Conservation (phyloP, 2,113 vertebrate genomes). For the Toxotes chatareus region DNA sequence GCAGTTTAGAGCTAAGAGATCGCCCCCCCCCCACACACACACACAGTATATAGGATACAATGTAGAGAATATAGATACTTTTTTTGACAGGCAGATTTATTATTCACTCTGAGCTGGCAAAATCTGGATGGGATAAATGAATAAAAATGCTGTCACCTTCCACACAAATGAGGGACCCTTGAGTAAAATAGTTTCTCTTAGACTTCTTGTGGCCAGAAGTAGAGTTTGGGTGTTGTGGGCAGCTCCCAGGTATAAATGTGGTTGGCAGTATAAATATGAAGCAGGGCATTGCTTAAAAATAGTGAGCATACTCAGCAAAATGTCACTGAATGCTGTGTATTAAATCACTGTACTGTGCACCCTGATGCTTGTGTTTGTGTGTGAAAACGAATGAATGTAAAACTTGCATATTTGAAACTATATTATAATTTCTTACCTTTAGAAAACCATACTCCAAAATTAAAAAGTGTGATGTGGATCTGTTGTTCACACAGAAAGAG, state of each 20-base stretch:
- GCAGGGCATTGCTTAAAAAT: constrained; percentile 15
- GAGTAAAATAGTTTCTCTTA: constrained; percentile 15
- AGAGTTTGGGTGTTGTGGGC: constrained; percentile 19
- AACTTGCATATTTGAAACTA: neutral
- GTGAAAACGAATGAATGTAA: neutral
- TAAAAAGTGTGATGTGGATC: neutral
- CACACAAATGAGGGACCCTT: constrained; percentile 19
- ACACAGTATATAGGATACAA: neutral
- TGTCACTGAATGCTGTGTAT: constrained; percentile 18
- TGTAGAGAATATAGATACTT: constrained; percentile 26
- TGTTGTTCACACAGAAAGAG: neutral
- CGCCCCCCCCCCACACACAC: neutral
- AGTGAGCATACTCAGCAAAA: constrained; percentile 41
- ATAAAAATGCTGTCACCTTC: constrained; percentile 17
- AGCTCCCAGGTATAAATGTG: constrained; percentile 5
- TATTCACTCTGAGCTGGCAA: constrained; percentile 24
- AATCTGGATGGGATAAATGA: constrained; percentile 5
- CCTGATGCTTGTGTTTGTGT: neutral
- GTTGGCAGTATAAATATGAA: constrained; percentile 37
- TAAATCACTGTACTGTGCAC: constrained; percentile 14
- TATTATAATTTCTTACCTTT: too few species aligned
- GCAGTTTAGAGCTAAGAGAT: neutral
- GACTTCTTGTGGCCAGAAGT: constrained; percentile 16
- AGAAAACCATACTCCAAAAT: neutral
- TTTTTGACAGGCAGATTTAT: constrained; percentile 6